Conservation (phyloP, 2,797 vertebrate species). For the Anisognathus igniventris region DNA sequence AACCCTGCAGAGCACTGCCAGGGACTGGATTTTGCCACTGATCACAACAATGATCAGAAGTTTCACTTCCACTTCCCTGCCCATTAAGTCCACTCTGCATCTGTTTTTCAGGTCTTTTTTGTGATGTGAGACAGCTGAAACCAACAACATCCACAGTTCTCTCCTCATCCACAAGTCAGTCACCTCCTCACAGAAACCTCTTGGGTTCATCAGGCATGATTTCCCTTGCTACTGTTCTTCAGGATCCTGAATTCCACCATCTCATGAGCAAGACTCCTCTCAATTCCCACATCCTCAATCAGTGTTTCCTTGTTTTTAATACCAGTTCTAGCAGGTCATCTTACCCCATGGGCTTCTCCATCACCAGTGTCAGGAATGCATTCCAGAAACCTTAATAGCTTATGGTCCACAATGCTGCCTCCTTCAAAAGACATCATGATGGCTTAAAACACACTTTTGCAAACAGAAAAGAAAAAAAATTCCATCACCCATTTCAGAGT, state of each 20-base stretch:
- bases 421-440: background rate
- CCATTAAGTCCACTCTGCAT: background rate
- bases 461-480: background rate
- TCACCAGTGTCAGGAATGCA: background rate
- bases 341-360: background rate
- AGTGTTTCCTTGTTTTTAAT: background rate
- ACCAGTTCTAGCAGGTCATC: background rate
- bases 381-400: background rate
- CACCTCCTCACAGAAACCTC: background rate
- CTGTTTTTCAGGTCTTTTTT: background rate
- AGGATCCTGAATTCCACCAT: background rate
- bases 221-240: background rate
- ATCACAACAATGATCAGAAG: background rate
- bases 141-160: background rate
- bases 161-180: background rate
- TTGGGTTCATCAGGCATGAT: background rate
- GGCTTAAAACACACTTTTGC: background rate
- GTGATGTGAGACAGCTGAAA: background rate
- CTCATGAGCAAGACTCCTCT: background rate
- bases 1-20: background rate
- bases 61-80: background rate
- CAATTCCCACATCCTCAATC: fast-evolving
- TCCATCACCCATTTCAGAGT: background rate
- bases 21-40: background rate
- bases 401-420: background rate